Conservation (phyloP, 2,113 vertebrate species). For the Uria aalge region DNA sequence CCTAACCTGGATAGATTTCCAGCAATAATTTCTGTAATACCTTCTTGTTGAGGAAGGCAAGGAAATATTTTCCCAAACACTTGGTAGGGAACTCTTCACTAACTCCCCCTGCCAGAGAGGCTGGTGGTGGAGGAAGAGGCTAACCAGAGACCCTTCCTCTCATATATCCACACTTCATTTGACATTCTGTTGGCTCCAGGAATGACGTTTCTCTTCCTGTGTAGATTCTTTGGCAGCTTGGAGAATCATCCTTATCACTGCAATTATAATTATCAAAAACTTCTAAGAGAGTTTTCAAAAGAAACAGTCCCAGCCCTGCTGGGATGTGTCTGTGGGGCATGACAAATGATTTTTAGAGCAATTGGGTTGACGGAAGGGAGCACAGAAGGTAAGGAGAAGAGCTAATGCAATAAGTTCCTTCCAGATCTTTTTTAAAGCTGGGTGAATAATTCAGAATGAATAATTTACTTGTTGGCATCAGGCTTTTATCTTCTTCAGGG, state of each 20-base stretch:
- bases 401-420: not conserved
- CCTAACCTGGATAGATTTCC: not conserved
- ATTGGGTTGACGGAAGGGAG: not conserved
- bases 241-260: not conserved
- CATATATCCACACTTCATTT: not conserved
- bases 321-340: not conserved
- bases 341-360: not conserved
- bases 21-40: not conserved
- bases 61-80: not conserved
- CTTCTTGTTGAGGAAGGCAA: not conserved
- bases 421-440: not conserved
- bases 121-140: not conserved
- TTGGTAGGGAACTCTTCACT: not conserved
- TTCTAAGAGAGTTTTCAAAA: not conserved
- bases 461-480: conserved; percentile 31
- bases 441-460: conserved; percentile 10
- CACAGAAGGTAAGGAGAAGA: not conserved
- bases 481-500: conserved; percentile 2
- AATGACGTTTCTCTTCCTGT: not conserved
- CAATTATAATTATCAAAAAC: not conserved
- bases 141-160: not conserved
- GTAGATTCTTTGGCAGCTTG: not conserved
- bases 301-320: not conserved
- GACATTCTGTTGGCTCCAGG: not conserved
- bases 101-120: not conserved